These are phyloP conservation scores for Danio rerio DNA, from an alignment of 2,113 vertebrate genomes.

Conservation along the genomic window GRCz12tu NC_133187.1:36590001-36590500, in stretches of 20 bases:
- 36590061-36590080: conserved; percentile 33
- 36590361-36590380: conserved; percentile 30
- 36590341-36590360: conserved; percentile 44
- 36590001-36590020: neutral
- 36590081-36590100: conserved; percentile 23
- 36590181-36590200: conserved; percentile 21
- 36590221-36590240: conserved; percentile 49
- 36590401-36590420: neutral
- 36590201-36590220: conserved; percentile 42
- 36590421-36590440: neutral
- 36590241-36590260: conserved; percentile 50
- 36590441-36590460: neutral
- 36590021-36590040: conserved; percentile 11
- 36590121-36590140: conserved; percentile 20
- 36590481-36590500: neutral
- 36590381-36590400: neutral
- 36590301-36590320: conserved; percentile 51
- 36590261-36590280: conserved; percentile 54
- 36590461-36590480: neutral
- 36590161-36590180: neutral
- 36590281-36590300: conserved; percentile 53
- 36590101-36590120: conserved; percentile 15
- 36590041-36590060: conserved; percentile 25
- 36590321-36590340: conserved; percentile 48
- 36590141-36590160: conserved; percentile 7